Evolutionary conservation across 2,888 invertebrate species (phyloP).

Genomic region (Aphidius colemani): DNA sequence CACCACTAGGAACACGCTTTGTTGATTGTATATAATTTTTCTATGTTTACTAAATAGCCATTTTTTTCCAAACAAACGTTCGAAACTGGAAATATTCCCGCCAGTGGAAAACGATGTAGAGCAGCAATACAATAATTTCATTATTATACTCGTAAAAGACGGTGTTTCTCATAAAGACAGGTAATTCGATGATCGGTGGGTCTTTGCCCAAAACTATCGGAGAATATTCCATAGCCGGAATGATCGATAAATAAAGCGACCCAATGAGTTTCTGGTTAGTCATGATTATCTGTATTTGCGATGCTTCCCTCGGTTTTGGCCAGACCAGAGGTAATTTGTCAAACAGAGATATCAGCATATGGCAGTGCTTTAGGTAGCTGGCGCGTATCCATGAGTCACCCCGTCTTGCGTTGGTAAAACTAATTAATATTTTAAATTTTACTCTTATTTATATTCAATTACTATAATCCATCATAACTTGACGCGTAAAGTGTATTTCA

Average conservation of each 20-base stretch:
- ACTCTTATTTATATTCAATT: no score
- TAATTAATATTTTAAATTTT: no score
- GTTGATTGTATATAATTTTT: no score
- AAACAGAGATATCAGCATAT: slow-evolving; percentile 34
- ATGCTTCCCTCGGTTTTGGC: slow-evolving; percentile 23
- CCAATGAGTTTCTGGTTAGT: slow-evolving; percentile 30
- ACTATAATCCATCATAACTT: background rate
- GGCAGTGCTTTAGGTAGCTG: background rate
- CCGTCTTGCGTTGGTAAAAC: no score
- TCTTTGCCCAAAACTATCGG: slow-evolving; percentile 29
- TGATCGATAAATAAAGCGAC: slow-evolving; percentile 28
- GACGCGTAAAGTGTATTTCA: slow-evolving; percentile 35
- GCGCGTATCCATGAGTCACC: no score
- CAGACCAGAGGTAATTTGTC: slow-evolving; percentile 21
- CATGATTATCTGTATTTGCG: slow-evolving; percentile 29
- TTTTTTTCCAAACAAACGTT: background rate
- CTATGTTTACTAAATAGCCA: no score
- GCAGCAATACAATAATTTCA: background rate
- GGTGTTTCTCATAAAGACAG: background rate
- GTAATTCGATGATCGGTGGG: background rate
- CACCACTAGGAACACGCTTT: background rate
- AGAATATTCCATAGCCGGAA: slow-evolving; percentile 19
- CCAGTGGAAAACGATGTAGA: slow-evolving; percentile 1
- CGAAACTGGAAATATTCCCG: background rate
- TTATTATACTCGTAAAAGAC: background rate